Conservation (phyloP, 92 coral and sea anemone species). For the Zoanthus gigantus region DNA sequence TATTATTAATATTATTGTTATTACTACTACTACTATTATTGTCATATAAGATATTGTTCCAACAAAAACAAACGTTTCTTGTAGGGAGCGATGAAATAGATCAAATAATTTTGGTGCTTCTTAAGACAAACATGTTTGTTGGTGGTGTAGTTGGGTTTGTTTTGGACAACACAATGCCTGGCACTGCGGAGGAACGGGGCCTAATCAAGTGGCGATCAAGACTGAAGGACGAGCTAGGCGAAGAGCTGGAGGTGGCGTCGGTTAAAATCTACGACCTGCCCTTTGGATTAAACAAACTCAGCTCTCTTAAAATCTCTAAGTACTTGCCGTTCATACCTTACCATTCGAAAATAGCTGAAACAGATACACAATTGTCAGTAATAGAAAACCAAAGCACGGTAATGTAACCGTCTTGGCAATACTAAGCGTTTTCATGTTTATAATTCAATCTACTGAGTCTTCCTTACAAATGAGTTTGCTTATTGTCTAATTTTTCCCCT, state of each 20-base stretch:
- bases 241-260: slow-evolving; percentile 68
- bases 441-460: too few species aligned
- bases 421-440: too few species aligned
- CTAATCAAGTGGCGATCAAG: slow-evolving; percentile 79
- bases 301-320: slow-evolving; percentile 66
- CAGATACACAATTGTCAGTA: background rate
- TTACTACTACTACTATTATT: background rate
- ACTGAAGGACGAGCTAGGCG: slow-evolving; percentile 52
- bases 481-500: too few species aligned
- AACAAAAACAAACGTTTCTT: background rate
- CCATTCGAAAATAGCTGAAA: slow-evolving; percentile 23
- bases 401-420: background rate
- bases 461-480: too few species aligned
- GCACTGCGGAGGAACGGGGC: slow-evolving; percentile 92
- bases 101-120: slow-evolving; percentile 86
- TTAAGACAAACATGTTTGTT: slow-evolving; percentile 91
- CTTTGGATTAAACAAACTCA: slow-evolving; percentile 75
- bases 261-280: slow-evolving; percentile 81
- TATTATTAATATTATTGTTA: background rate
- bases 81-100: slow-evolving; percentile 75
- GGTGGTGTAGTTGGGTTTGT: slow-evolving; percentile 86
- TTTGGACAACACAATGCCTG: slow-evolving; percentile 96
- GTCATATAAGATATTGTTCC: background rate
- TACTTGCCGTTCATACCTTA: slow-evolving; percentile 82
- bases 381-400: slow-evolving; percentile 1